A percentile compares a stretch with the other conserved stretches of the same genome.
phyloP scores from a whole-genome alignment of 1,140 invertebrate species.

The Drosophila cardini region DNA sequence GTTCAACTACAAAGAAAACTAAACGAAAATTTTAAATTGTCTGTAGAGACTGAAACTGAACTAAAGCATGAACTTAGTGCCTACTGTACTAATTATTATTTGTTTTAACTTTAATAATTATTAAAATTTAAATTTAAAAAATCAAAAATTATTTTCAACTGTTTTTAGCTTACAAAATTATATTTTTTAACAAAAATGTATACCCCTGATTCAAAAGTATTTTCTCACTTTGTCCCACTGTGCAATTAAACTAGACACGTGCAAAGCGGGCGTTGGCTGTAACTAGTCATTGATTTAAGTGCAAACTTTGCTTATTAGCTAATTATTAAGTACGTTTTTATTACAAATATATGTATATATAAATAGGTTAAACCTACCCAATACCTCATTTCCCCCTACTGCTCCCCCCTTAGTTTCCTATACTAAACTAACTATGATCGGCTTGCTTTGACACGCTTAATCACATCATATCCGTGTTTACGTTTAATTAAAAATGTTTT shows the following conservation, averaged over 20 bases:
- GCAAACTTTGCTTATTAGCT: conserved; percentile 3
- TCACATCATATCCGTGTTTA: conserved; percentile 56
- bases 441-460: conserved; percentile 51
- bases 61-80: no score
- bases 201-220: no score
- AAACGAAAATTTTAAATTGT: background rate
- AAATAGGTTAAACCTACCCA: conserved; percentile 7
- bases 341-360: conserved; percentile 30
- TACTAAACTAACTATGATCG: conserved; percentile 11
- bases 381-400: background rate
- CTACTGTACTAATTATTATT: no score
- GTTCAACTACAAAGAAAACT: background rate
- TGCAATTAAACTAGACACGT: conserved; percentile 2
- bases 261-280: background rate
- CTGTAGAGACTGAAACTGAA: no score
- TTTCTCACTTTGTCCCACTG: background rate
- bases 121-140: no score
- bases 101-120: no score
- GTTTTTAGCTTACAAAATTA: no score
- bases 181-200: background rate
- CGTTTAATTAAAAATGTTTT: conserved; percentile 78
- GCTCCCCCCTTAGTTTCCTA: background rate
- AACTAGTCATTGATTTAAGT: conserved; percentile 7
- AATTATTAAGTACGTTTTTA: conserved; percentile 4
- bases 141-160: no score